Conservation (phyloP, 2,113 vertebrate species). For the Hirundichthys speculiger region DNA sequence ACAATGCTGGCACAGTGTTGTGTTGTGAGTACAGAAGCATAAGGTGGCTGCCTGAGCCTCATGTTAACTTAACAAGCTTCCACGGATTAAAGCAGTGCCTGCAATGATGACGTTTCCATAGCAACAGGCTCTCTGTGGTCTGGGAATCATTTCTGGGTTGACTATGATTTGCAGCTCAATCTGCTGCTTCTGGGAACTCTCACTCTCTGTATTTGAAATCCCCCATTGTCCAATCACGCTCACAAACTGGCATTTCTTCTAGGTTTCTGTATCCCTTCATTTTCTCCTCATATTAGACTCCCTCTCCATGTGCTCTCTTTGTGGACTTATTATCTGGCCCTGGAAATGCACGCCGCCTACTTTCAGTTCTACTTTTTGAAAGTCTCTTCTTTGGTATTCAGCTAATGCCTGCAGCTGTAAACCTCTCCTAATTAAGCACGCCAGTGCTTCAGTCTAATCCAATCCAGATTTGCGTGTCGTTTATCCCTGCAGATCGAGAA, state of each 20-base stretch:
- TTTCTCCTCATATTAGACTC: slow-evolving; percentile 17
- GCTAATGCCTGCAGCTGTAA: slow-evolving; percentile 50
- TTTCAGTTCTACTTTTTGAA: slow-evolving; percentile 39
- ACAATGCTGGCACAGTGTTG: slow-evolving; percentile 62
- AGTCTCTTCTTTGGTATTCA: slow-evolving; percentile 48
- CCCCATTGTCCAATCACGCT: slow-evolving; percentile 40
- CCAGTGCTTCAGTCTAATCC: slow-evolving; percentile 55
- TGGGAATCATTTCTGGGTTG: slow-evolving; percentile 75
- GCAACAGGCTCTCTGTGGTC: slow-evolving; percentile 80
- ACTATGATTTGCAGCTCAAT: slow-evolving; percentile 79
- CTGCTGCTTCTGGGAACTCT: slow-evolving; percentile 62
- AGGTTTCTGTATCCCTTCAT: slow-evolving; percentile 36
- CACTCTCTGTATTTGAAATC: slow-evolving; percentile 38
- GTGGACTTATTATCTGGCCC: slow-evolving; percentile 14
- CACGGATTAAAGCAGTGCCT: slow-evolving; percentile 78
- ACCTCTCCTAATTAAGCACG: slow-evolving; percentile 62
- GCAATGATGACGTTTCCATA: slow-evolving; percentile 82
- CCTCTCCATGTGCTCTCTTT: background rate
- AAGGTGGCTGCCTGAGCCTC: slow-evolving; percentile 74
- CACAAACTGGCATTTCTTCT: slow-evolving; percentile 26
- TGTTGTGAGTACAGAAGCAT: slow-evolving; percentile 75
- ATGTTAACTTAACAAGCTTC: slow-evolving; percentile 80
- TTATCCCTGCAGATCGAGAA: slow-evolving; percentile 70
- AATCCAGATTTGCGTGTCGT: slow-evolving; percentile 66
- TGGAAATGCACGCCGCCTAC: slow-evolving; percentile 14